Percentiles rank a stretch among this genome's conserved stretches.
phyloP scores from a whole-genome alignment of 2,797 vertebrate species.

The Hippoglossus hippoglossus region DNA sequence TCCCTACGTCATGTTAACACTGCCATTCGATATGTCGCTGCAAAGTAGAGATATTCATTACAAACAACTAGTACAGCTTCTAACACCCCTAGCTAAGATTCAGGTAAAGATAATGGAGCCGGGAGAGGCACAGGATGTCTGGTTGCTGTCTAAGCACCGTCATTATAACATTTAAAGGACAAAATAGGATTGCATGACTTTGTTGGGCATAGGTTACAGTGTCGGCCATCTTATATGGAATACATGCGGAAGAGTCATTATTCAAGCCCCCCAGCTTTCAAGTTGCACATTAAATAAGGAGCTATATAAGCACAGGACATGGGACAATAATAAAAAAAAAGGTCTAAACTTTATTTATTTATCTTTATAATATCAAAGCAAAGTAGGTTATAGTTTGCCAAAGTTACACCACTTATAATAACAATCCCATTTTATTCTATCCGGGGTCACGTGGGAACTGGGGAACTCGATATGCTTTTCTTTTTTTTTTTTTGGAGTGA shows the following conservation, averaged over 20 bases:
- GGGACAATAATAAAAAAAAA: conserved; percentile 27
- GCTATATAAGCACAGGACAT: conserved; percentile 1
- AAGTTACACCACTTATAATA: conserved; percentile 13
- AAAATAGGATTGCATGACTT: conserved; percentile 77
- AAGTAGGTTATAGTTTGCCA: conserved; percentile 4
- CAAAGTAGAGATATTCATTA: conserved; percentile 84
- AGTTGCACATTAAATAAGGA: conserved; percentile 17
- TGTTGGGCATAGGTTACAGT: conserved; percentile 67
- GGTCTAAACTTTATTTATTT: neutral
- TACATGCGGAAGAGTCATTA: conserved; percentile 28
- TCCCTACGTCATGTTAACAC: conserved; percentile 80
- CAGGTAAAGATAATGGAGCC: conserved; percentile 73
- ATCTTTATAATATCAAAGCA: conserved; percentile 26
- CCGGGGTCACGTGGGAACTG: conserved; percentile 20
- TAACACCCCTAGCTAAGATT: conserved; percentile 79
- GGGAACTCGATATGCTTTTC: conserved; percentile 3
- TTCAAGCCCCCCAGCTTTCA: conserved; percentile 27
- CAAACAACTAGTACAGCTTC: conserved; percentile 81
- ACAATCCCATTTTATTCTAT: neutral
- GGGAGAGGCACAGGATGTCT: conserved; percentile 67
- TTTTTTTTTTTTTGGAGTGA: conserved; percentile 9
- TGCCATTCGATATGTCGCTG: conserved; percentile 68
- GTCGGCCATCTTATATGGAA: conserved; percentile 40
- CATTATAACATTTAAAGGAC: conserved; percentile 87
- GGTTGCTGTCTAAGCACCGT: conserved; percentile 79